A percentile compares a stretch with the other conserved stretches of the same genome.
Conservation (phyloP, 1,140 invertebrate genomes). For the Zaprionus ghesquierei region DNA sequence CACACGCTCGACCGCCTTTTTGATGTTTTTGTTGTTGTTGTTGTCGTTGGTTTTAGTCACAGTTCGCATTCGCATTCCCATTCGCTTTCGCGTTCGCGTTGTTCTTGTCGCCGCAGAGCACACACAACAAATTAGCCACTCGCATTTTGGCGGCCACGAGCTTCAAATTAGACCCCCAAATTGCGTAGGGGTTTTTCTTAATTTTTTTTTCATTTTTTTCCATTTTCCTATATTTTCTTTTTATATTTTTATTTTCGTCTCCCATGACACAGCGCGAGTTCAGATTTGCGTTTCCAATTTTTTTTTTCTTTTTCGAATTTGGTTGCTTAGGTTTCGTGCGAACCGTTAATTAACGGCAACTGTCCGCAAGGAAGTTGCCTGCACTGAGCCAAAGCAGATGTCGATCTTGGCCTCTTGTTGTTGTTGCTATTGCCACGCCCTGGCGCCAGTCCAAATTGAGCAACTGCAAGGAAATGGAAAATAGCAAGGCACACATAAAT, state of each 20-base stretch:
- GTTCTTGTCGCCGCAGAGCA: too few relatives aligned
- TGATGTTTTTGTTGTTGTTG: constrained; percentile 47
- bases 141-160: constrained; percentile 67
- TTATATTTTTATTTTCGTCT: constrained; percentile 19
- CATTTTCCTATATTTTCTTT: constrained; percentile 10
- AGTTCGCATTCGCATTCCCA: background rate
- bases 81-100: too few relatives aligned
- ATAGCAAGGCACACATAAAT: constrained; percentile 24
- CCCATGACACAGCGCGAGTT: constrained; percentile 12
- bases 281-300: constrained; percentile 3
- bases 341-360: constrained; percentile 59
- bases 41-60: constrained; percentile 1
- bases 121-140: constrained; percentile 66
- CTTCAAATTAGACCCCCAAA: constrained; percentile 62
- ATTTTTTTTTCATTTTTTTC: constrained; percentile 43
- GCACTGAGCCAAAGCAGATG: constrained; percentile 53
- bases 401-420: constrained; percentile 14
- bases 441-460: constrained; percentile 70
- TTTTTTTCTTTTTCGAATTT: constrained; percentile 10
- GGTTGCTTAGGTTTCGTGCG: constrained; percentile 22
- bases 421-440: constrained; percentile 46
- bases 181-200: constrained; percentile 49
- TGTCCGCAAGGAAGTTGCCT: constrained; percentile 49
- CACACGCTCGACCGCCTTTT: constrained; percentile 69
- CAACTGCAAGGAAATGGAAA: constrained; percentile 62